A percentile compares a stretch with the other conserved stretches of the same genome.
Evolutionary conservation across 2,113 vertebrate species (phyloP).

Genomic region (Peucedramus taeniatus): DNA sequence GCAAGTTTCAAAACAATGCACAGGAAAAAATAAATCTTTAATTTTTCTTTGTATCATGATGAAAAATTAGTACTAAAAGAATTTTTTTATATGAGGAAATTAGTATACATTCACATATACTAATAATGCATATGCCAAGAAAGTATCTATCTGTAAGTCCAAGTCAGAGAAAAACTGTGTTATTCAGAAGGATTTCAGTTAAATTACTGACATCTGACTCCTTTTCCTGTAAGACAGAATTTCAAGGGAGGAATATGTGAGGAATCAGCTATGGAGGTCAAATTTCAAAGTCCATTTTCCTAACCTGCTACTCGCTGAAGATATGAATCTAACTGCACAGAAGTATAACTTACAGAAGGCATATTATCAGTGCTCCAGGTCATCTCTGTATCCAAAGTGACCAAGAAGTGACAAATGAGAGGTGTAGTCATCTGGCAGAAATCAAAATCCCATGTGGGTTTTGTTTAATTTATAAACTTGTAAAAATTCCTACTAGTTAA

Average conservation of each 20-base stretch:
- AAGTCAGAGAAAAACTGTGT: not conserved
- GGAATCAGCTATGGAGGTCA: not conserved
- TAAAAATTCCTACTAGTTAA: not conserved
- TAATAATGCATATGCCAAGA: not conserved
- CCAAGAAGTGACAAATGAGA: not conserved
- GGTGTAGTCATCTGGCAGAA: not conserved
- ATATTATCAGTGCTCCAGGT: not conserved
- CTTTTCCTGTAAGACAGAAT: not conserved
- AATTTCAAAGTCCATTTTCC: not conserved
- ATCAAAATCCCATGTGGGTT: not conserved
- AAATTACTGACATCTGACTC: not conserved
- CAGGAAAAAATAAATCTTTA: accelerated
- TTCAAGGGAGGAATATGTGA: not conserved
- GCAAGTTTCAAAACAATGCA: not conserved
- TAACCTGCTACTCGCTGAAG: not conserved
- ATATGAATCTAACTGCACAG: not conserved
- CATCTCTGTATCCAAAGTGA: not conserved
- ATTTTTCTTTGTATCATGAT: not conserved
- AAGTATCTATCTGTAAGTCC: not conserved
- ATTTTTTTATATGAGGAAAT: not conserved
- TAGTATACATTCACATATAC: accelerated
- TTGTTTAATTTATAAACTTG: not conserved
- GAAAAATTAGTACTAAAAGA: not conserved
- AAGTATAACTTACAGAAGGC: not conserved
- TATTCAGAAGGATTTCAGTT: not conserved